Base-by-base conservation (phyloP, 2,888 invertebrate genomes). In the Tricholauxania praeusta region DNA sequence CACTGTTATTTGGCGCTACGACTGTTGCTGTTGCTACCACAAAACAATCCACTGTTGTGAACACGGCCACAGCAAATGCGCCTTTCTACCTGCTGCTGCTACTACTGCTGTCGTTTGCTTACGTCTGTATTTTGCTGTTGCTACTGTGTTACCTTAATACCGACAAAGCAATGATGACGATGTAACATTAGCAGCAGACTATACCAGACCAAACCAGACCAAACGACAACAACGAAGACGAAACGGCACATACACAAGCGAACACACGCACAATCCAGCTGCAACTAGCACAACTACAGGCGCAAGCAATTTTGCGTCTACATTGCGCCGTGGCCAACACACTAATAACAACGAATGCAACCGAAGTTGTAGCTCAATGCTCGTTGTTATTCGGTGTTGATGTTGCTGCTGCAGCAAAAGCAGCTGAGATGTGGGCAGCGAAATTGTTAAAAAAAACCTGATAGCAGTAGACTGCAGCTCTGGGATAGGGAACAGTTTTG, bases 301-400 rank as follows among this genome's bases (percentile, higher is more conserved):
- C 67, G 39, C 49, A 12, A 28, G 48, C 48, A 19, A n/a, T 12
- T 28, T 28, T 17, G 53, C 67, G 68, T 59, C 68, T 69, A 48
- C 49, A 48, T 68, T 55, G 47, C 55, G 67, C 59, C 68, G 51
- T 48, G 57, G 57, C 57, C 59, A 49, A 51, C 68, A 60, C 59
- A 69, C 28, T 49, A 59, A 59, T 59, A 69, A 69, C 48, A 57
- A 19, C 67, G 67, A 55, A 15, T 69, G 68, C 68, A 69, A 49
- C 59, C 59, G 68, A 69, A 69, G 68, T 17, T 48, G 39, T 63
- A 47, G 47, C 22, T n/a, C 19, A n/a, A 19, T 28, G 57, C 12
- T 57, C 22, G 48, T 17, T 63, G 14, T 17, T 63, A 48, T 15
- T 48, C 19, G 49, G 12, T 63, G n/a, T 49, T 63, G 12, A 5